Conservation (phyloP, 2,888 invertebrate species). For the Mantis religiosa region DNA sequence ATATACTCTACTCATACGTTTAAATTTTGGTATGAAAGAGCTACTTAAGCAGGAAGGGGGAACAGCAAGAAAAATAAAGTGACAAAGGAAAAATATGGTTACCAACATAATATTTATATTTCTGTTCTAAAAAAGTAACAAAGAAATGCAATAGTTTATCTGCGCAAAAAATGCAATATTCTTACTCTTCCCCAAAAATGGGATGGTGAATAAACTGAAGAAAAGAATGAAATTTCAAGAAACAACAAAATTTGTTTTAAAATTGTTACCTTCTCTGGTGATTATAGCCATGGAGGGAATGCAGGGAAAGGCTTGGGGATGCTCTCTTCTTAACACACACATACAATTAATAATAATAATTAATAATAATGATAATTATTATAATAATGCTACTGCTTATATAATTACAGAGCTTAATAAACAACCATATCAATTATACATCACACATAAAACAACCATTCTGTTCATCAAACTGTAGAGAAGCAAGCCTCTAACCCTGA, state of each 20-base stretch:
- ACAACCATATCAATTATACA: background rate
- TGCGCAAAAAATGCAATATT: background rate
- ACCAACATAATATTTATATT: background rate
- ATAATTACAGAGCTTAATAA: conserved; percentile 12
- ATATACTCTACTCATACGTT: background rate
- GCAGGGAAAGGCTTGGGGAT: background rate
- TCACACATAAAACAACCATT: background rate
- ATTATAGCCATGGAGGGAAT: background rate
- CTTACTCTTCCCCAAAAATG: background rate
- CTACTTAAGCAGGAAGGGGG: background rate
- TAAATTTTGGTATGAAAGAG: background rate
- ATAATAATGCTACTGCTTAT: background rate
- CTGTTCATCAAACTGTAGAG: background rate
- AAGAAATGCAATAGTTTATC: conserved; percentile 4
- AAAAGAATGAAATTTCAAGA: background rate
- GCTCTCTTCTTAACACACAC: background rate
- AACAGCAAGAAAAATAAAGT: background rate
- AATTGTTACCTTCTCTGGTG: background rate
- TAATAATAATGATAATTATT: background rate
- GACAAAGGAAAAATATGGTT: background rate
- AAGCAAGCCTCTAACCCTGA: background rate
- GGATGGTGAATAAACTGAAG: background rate
- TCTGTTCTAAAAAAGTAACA: conserved; percentile 10
- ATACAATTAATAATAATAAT: background rate
- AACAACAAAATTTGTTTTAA: background rate